These are phyloP conservation scores for Tyrophagus putrescentiae DNA, from an alignment of 1,140 invertebrate species.

Conservation along the genomic window DNA sequence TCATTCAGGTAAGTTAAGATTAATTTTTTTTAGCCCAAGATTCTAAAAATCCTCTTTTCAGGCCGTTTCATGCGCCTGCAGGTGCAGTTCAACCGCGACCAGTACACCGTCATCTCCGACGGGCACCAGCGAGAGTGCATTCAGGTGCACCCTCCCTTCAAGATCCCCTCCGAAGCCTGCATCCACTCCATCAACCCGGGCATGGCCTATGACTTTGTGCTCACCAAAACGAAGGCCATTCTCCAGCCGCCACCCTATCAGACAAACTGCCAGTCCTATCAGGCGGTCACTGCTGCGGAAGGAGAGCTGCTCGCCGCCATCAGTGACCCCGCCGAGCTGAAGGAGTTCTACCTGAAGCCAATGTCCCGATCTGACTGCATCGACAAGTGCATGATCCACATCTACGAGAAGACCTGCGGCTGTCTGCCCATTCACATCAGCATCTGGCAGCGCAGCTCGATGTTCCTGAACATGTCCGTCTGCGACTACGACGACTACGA, in stretches of 20 bases:
- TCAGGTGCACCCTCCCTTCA: constrained; percentile 19
- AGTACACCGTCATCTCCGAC: constrained; percentile 17
- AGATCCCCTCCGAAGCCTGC: constrained; percentile 18
- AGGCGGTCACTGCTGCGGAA: constrained; percentile 1
- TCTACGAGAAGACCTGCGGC: constrained; percentile 16
- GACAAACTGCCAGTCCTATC: constrained; percentile 18
- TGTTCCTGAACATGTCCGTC: constrained; percentile 14
- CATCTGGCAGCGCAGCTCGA: constrained; percentile 6
- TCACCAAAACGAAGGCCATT: constrained; percentile 20
- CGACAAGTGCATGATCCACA: constrained; percentile 19
- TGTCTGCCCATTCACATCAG: constrained; percentile 17
- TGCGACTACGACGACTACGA: constrained; percentile 20
- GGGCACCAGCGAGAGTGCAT: constrained; percentile 19
- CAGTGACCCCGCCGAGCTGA: constrained; percentile 6
- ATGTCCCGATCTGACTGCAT: constrained; percentile 18
- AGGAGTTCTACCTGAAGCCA: constrained; percentile 15
- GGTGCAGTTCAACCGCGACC: constrained; percentile 16
- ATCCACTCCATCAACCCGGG: constrained; percentile 17
- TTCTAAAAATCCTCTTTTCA: background rate
- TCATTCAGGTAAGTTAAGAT: constrained; percentile 13
- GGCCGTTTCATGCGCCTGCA: constrained; percentile 20
- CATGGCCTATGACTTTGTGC: constrained; percentile 17
- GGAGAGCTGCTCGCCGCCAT: constrained; percentile 1
- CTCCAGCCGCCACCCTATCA: constrained; percentile 19
- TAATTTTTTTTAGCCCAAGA: background rate